Base-by-base conservation (phyloP, 2,888 invertebrate species). In the Coleophora flavipennella region DNA sequence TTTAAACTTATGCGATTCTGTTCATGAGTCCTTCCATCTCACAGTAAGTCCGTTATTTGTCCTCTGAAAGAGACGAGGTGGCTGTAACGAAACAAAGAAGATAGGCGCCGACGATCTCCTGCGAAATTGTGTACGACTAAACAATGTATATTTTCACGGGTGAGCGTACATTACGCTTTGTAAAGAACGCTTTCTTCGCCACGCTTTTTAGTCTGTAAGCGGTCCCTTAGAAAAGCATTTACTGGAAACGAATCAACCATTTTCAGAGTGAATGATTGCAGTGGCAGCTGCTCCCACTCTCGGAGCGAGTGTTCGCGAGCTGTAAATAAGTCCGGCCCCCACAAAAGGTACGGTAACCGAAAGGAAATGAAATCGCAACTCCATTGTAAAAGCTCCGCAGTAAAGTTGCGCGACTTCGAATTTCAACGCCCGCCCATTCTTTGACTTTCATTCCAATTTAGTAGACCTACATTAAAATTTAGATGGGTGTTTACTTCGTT, bases 241-340 rank as follows among this genome's bases (percentile, higher is more conserved):
- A 45, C 42, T 35, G 38, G 29, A 34, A 38, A 35, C 33, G 33
- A 42, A 49, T 52, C 40, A 13, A 25, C 25, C 51, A 43, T 53
- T 56, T 60, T 53, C 47, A 49, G 55, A 55, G 51, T 59, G 55
- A 59, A 60, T 55, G 54, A 65, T 62, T 60, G 59, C 48, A 52
- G 51, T 45, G 45, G 51, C 58, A 64, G 60, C 53, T 58, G 59
- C 50, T 57, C 44, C 50, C 46, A 47, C 41, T 54, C 55, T 53
- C 55, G 46, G 44, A 48, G 48, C 42, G 47, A 49, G 44, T 48
- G 40, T 50, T 45, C 43, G 43, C 46, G 42, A 49, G 52, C 49
- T 45, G 47, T 55, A 58, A 59, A 62, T 57, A 59, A 57, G 48
- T 47, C 45, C 39, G 36, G 46, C 29, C 40, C 37, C 31, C 42